A percentile compares a stretch with the other conserved stretches of the same genome.
Conservation (phyloP, 2,797 vertebrate species). For the Psittacula echo region DNA sequence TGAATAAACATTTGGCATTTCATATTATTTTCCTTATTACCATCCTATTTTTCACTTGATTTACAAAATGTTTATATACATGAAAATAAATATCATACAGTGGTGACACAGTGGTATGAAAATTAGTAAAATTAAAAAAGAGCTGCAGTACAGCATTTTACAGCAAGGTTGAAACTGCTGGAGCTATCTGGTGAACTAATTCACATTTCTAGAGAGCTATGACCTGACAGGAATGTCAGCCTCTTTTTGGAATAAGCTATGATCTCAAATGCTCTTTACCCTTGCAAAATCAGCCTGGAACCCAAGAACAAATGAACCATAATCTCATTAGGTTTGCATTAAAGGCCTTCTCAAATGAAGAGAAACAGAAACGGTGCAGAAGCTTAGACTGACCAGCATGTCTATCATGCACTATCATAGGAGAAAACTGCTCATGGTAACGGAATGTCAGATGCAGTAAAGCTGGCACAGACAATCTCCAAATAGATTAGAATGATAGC, state of each 20-base stretch:
- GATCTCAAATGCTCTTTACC: slow-evolving; percentile 1
- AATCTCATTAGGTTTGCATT: background rate
- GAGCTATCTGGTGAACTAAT: background rate
- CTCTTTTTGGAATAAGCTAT: background rate
- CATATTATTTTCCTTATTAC: background rate
- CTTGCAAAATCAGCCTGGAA: slow-evolving; percentile 14
- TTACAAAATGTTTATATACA: background rate
- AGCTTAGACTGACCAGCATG: background rate
- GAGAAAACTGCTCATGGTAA: background rate
- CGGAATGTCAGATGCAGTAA: background rate
- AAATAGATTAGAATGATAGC: background rate
- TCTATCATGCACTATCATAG: background rate
- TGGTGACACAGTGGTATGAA: background rate
- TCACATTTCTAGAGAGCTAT: background rate
- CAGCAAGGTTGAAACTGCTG: background rate
- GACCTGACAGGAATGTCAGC: background rate
- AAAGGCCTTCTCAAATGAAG: background rate
- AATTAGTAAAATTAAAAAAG: background rate
- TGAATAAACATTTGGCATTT: background rate
- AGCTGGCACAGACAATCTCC: background rate
- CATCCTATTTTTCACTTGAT: background rate
- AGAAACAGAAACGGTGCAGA: background rate
- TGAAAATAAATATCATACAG: background rate
- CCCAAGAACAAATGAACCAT: background rate
- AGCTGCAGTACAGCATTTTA: background rate